Base-by-base conservation (phyloP, 2,113 vertebrate species). In the Nothoprocta pentlandii region DNA sequence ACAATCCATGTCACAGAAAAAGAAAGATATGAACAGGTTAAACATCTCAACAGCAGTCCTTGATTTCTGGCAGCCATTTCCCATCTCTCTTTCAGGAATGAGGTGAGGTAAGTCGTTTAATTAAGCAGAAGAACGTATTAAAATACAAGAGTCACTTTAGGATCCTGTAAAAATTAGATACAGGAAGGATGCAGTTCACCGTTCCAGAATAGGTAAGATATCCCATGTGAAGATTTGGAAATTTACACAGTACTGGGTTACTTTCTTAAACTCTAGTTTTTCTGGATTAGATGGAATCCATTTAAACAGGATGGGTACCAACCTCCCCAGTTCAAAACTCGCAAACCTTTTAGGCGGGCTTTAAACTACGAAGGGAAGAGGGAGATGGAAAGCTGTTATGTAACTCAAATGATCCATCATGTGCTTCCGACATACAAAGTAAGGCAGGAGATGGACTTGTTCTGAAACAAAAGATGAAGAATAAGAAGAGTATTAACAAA, bases 401-500 rank as follows among this genome's bases (percentile, higher is more conserved):
- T 58, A 88, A 96, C 85, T 70, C 96, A 96, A 96, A 93, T 93
- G 94, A 95, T 95, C 95, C 96, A 92, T 87, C 94, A 92, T 93
- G 92, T 80, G 44, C 9, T 76, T 91, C 96, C 95, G 0, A 96
- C 85, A 92, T 80, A 97, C 39, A 97, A 94, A 94, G 92, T 94
- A 93, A 96, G 92, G 94, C 92, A 93, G 93, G 84, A 94, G 92
- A 94, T 93, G 91, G 83, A 92, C 69, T 63, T 80, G 67, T 62
- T 97, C 95, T 95, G 95, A 95, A 97, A 97, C 87, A 97, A 96
- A 97, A 97, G 90, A 96, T 92, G 90, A 90, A 97, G 90, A 96
- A 96, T 92, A 95, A 97, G 94, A 95, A 91, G 51, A 97, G 90
- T 64, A 91, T 96, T 96, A 97, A 95, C 90, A 91, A 92, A 92